These are phyloP conservation scores for Pionites leucogaster DNA, from an alignment of 2,113 vertebrate genomes.

Conservation along the genomic window DNA sequence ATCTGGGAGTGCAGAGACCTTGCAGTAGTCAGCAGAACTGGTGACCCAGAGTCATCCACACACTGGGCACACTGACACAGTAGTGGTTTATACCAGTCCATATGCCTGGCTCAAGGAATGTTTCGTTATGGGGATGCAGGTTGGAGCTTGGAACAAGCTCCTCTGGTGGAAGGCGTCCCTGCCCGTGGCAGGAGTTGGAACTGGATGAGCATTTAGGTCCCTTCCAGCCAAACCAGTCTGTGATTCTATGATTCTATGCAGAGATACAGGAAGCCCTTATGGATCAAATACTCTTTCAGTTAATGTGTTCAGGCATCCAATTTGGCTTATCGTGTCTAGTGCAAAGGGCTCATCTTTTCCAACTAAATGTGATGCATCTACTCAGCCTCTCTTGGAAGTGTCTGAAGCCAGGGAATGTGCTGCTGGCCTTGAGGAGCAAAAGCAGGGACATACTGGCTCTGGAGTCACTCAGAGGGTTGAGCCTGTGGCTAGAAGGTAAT, in stretches of 20 bases:
- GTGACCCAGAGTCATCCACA: neutral
- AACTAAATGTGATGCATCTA: neutral
- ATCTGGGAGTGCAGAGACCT: neutral
- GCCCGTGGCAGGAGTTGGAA: neutral
- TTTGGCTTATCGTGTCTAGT: neutral
- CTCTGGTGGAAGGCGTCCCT: neutral
- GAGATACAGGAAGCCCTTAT: neutral
- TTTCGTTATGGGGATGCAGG: rapidly evolving
- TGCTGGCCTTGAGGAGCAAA: neutral
- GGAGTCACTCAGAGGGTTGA: neutral
- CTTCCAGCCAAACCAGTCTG: neutral
- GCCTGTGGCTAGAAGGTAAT: neutral
- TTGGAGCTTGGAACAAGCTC: neutral
- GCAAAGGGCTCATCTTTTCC: neutral
- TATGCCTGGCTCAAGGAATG: neutral
- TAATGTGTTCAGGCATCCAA: neutral
- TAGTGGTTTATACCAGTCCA: neutral
- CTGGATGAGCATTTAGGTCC: neutral
- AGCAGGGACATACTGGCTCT: neutral
- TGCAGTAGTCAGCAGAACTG: neutral
- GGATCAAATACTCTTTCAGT: neutral
- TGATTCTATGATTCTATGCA: neutral
- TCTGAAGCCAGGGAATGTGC: neutral
- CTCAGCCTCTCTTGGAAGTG: neutral
- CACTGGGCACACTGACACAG: neutral